These are phyloP conservation scores for Latrodectus elegans DNA, from an alignment of 2,888 invertebrate genomes.

Conservation along the genomic window DNA sequence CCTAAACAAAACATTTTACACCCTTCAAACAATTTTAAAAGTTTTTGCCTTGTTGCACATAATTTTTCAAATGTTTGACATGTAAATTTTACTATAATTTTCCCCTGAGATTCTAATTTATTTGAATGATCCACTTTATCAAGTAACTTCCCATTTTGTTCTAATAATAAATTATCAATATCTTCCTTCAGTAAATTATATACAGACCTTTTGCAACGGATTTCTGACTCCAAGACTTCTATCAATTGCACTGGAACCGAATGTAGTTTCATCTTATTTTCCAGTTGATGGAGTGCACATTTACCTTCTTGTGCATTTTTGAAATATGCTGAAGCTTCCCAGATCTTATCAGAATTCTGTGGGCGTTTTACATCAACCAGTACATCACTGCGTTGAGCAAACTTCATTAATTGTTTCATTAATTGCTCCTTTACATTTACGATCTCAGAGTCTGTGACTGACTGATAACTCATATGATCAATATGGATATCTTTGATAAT, in stretches of 20 bases:
- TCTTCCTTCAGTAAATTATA: slow-evolving; percentile 16
- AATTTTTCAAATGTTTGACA: slow-evolving; percentile 25
- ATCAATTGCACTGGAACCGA: slow-evolving; percentile 6
- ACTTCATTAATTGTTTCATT: background rate
- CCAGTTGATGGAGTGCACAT: slow-evolving; percentile 17
- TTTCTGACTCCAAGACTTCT: slow-evolving; percentile 17
- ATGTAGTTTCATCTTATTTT: slow-evolving; percentile 15
- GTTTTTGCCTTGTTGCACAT: background rate
- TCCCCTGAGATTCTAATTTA: background rate
- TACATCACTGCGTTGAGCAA: slow-evolving; percentile 8
- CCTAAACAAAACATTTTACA: slow-evolving; percentile 15
- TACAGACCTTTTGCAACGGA: slow-evolving; percentile 20
- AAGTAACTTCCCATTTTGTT: background rate
- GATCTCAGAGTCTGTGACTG: slow-evolving; percentile 16
- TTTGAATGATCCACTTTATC: background rate
- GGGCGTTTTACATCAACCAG: slow-evolving; percentile 40
- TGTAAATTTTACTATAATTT: slow-evolving; percentile 9
- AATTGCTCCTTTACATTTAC: slow-evolving; percentile 15
- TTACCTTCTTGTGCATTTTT: slow-evolving; percentile 31
- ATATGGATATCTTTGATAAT: slow-evolving; percentile 20
- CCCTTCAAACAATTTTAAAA: slow-evolving; percentile 28
- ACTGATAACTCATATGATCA: background rate
- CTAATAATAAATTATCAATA: background rate
- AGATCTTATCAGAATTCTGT: background rate
- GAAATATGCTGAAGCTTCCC: slow-evolving; percentile 44